phyloP scores from a whole-genome alignment of 2,888 invertebrate species.

The Anorthoa munda region DNA sequence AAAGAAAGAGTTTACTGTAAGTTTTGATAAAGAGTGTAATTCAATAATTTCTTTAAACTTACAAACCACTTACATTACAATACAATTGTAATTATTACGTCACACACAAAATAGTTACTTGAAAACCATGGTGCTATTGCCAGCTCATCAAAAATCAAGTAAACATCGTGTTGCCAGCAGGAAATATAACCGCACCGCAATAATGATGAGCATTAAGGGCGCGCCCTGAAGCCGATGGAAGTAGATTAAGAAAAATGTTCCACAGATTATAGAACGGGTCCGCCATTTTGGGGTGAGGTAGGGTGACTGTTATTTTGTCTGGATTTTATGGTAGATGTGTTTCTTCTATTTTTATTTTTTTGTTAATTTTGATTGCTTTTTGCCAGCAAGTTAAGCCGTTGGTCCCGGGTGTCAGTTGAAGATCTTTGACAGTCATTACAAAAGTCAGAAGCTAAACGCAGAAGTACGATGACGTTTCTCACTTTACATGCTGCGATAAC shows the following conservation, averaged over 20 bases:
- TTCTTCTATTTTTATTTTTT: not conserved
- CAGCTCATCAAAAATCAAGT: conserved; percentile 47
- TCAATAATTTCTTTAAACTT: too few relatives aligned
- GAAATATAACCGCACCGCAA: conserved; percentile 44
- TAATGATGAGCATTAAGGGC: conserved; percentile 63
- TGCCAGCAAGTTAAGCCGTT: too few relatives aligned
- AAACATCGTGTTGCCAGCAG: conserved; percentile 46
- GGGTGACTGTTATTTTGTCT: conserved; percentile 64
- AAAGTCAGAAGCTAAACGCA: too few relatives aligned
- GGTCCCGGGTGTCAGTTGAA: too few relatives aligned
- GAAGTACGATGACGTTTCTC: too few relatives aligned
- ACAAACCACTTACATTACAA: not conserved
- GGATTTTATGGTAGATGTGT: not conserved
- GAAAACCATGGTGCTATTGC: not conserved
- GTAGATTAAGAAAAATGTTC: conserved; percentile 86
- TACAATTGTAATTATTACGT: not conserved
- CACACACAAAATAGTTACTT: not conserved
- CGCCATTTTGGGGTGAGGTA: conserved; percentile 74
- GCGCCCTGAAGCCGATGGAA: conserved; percentile 68
- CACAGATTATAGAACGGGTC: conserved; percentile 80
- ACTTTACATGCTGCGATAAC: too few relatives aligned
- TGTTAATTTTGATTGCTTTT: not conserved
- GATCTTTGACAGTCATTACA: too few relatives aligned
- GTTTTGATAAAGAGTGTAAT: too few relatives aligned
- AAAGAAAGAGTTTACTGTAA: too few relatives aligned